Conservation (phyloP, 2,113 vertebrate species). For the Chlorocebus sabaeus region DNA sequence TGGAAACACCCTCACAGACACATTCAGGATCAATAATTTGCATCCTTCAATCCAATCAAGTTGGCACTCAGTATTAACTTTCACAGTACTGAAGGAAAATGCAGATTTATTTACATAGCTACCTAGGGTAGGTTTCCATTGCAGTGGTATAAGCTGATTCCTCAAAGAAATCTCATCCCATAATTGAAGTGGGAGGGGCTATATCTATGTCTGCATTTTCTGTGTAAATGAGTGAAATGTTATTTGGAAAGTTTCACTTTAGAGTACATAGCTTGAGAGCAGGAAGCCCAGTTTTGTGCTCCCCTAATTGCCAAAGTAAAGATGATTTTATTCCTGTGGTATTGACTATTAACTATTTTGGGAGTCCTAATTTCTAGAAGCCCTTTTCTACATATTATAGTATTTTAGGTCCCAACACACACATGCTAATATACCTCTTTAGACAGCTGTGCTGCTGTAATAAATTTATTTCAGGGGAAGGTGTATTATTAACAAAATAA, state of each 20-base stretch:
- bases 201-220: neutral
- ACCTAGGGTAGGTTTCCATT: neutral
- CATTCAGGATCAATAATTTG: too few species aligned
- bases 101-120: neutral
- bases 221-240: neutral
- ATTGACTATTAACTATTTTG: neutral
- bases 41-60: too few species aligned
- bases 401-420: neutral
- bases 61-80: too few species aligned
- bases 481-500: neutral
- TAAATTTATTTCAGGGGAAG: neutral
- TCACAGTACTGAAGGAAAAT: neutral
- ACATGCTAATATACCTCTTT: neutral
- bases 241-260: neutral
- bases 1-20: too few species aligned
- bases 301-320: neutral
- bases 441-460: neutral
- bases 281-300: neutral
- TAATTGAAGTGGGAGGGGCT: neutral
- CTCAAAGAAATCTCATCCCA: neutral
- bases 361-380: neutral
- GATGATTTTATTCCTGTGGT: neutral
- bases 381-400: neutral
- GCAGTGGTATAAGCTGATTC: neutral
- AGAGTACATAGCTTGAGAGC: neutral